phyloP scores from a whole-genome alignment of 2,888 invertebrate genomes.

The Listrodromus nycthemerus region DNA sequence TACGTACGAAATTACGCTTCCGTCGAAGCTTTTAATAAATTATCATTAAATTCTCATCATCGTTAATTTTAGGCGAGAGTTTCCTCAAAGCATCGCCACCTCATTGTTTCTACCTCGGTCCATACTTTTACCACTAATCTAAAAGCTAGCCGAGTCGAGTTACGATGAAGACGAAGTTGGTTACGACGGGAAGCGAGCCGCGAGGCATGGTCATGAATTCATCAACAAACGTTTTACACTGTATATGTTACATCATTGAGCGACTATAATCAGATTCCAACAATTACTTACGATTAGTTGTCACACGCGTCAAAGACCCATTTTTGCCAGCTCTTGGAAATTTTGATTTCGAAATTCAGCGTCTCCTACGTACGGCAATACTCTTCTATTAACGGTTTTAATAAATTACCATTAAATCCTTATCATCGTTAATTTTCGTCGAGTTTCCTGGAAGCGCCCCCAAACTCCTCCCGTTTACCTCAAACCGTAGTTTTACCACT shows the following conservation, averaged over 20 bases:
- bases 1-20: neutral
- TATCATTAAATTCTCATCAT: slow-evolving; percentile 38
- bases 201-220: slow-evolving; percentile 4
- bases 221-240: neutral
- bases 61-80: slow-evolving; percentile 31
- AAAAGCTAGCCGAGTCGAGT: neutral
- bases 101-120: neutral
- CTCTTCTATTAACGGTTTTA: slow-evolving; percentile 21
- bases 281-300: slow-evolving; percentile 44
- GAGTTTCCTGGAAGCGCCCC: slow-evolving; percentile 10
- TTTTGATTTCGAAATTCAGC: slow-evolving; percentile 3
- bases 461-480: neutral
- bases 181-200: neutral
- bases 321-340: slow-evolving; percentile 37
- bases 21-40: slow-evolving; percentile 43
- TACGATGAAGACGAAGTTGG: neutral
- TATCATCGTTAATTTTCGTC: slow-evolving; percentile 44
- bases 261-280: neutral
- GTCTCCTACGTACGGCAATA: neutral
- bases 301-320: slow-evolving; percentile 33
- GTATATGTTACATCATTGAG: neutral
- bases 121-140: slow-evolving; percentile 9
- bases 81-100: slow-evolving; percentile 13
- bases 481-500: neutral
- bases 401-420: slow-evolving; percentile 43